Conservation (phyloP, 2,888 invertebrate genomes). For the Cryptus armator region DNA sequence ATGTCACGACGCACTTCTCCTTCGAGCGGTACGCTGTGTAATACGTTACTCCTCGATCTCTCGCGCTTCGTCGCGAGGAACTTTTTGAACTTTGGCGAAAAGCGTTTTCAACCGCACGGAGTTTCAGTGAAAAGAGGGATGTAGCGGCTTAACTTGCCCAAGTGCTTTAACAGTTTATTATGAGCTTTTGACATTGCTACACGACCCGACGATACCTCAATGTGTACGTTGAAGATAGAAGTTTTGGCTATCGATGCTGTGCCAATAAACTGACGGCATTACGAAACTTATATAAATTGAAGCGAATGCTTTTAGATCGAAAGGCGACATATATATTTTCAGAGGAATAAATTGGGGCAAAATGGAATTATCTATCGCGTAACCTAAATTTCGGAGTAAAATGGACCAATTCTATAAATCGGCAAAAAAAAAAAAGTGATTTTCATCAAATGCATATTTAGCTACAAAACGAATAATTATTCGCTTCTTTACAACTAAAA, state of each 20-base stretch:
- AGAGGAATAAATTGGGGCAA: too few relatives aligned
- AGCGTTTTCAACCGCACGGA: not conserved
- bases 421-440: too few relatives aligned
- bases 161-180: slow-evolving; percentile 9
- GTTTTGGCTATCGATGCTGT: not conserved
- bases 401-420: too few relatives aligned
- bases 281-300: not conserved
- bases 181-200: not conserved
- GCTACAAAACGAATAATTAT: too few relatives aligned
- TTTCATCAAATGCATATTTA: too few relatives aligned
- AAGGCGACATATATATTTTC: too few relatives aligned
- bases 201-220: not conserved
- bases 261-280: not conserved
- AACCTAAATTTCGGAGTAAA: too few relatives aligned
- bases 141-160: not conserved
- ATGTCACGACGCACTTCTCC: slow-evolving; percentile 2
- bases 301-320: too few relatives aligned
- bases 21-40: not conserved
- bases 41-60: not conserved
- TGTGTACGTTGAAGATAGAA: too few relatives aligned
- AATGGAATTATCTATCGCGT: too few relatives aligned
- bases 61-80: not conserved
- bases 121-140: not conserved
- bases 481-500: too few relatives aligned
- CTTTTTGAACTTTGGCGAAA: slow-evolving; percentile 18